Evolutionary conservation across 2,888 invertebrate genomes (phyloP).

Genomic region (Sinopyrophorus schimmeli): DNA sequence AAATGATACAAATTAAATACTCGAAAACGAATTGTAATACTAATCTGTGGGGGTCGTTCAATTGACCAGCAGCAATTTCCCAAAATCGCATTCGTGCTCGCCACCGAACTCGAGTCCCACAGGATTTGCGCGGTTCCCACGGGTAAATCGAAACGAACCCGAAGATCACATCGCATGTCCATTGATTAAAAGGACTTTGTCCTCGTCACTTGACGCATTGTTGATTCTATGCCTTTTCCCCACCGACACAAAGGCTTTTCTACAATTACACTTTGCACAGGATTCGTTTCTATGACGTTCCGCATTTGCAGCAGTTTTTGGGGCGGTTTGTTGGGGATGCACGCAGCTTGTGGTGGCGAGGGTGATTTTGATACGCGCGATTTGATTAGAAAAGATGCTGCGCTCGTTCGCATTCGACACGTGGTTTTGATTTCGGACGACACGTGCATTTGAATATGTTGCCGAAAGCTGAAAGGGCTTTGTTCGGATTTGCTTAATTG

Average conservation of each 20-base stretch:
- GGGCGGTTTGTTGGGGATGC: slow-evolving; percentile 14
- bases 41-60: too few relatives aligned
- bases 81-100: too few relatives aligned
- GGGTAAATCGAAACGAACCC: slow-evolving; percentile 32
- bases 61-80: too few relatives aligned
- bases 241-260: slow-evolving; percentile 7
- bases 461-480: too few relatives aligned
- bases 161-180: slow-evolving; percentile 31
- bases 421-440: slow-evolving; percentile 25
- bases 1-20: too few relatives aligned
- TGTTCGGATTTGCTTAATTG: too few relatives aligned
- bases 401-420: slow-evolving; percentile 25
- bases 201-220: slow-evolving; percentile 26
- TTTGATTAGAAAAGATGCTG: slow-evolving; percentile 28
- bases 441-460: slow-evolving; percentile 30
- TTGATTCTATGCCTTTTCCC: slow-evolving; percentile 25
- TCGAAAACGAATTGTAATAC: too few relatives aligned
- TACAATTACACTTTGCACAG: slow-evolving; percentile 29
- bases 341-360: slow-evolving; percentile 23
- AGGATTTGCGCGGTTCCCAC: slow-evolving; percentile 31
- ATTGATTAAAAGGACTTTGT: slow-evolving; percentile 17
- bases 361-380: slow-evolving; percentile 32
- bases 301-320: slow-evolving; percentile 14
- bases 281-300: slow-evolving; percentile 23
- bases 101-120: too few relatives aligned